Percentiles rank a stretch among this genome's conserved stretches.
Conservation (phyloP, 2,113 vertebrate genomes). For the Bubalus kerabau region DNA sequence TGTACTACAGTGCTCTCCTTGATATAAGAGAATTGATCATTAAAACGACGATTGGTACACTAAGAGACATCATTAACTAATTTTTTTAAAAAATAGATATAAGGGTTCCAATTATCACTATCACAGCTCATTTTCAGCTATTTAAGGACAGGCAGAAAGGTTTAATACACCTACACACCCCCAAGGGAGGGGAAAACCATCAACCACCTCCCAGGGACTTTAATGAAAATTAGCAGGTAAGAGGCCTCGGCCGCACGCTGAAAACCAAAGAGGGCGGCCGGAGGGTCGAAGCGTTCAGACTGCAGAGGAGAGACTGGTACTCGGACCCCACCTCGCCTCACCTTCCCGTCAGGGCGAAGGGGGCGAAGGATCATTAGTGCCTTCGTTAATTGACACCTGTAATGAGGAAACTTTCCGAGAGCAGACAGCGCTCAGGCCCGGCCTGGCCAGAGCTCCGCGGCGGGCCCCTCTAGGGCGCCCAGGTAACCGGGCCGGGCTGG, state of each 20-base stretch:
- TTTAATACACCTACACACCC: slow-evolving; percentile 42
- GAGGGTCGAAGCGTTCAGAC: neutral
- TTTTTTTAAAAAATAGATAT: neutral
- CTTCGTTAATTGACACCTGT: slow-evolving; percentile 73
- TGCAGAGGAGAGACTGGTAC: neutral
- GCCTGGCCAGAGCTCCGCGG: neutral
- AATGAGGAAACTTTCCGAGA: slow-evolving; percentile 68
- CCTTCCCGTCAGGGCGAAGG: neutral
- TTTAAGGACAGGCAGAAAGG: neutral
- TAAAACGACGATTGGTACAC: neutral
- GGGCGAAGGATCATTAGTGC: slow-evolving; percentile 8
- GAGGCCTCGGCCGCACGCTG: slow-evolving; percentile 47
- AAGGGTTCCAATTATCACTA: neutral
- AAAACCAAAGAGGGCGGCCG: slow-evolving; percentile 27
- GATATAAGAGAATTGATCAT: neutral
- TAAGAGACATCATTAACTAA: neutral
- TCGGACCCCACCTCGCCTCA: slow-evolving; percentile 34
- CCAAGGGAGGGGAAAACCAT: slow-evolving; percentile 20
- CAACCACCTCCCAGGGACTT: slow-evolving; percentile 43
- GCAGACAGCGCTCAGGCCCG: neutral
- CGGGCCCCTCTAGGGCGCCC: slow-evolving; percentile 27
- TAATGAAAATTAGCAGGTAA: slow-evolving; percentile 61
- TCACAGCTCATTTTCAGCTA: slow-evolving; percentile 28
- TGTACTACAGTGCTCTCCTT: neutral
- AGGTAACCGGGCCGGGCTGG: slow-evolving; percentile 49